phyloP scores from a whole-genome alignment of 2,888 invertebrate species.

The Drepana falcataria region DNA sequence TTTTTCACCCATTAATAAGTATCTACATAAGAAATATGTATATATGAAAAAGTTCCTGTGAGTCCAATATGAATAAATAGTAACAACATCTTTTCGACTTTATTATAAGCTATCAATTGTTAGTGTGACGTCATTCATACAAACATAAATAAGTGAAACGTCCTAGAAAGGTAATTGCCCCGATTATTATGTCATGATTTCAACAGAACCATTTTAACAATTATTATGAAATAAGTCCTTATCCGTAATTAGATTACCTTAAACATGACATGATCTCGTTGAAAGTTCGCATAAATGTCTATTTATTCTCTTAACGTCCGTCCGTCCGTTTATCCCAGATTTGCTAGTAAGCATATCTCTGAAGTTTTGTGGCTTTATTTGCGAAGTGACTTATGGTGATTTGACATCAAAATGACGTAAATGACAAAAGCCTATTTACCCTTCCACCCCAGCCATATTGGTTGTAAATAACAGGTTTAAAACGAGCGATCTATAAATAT shows the following conservation, averaged over 20 bases:
- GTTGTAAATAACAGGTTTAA: background rate
- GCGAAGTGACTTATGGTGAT: background rate
- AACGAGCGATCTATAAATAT: background rate
- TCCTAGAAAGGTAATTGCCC: too few species aligned
- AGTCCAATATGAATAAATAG: too few species aligned
- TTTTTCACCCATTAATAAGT: too few species aligned
- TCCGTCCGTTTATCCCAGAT: background rate
- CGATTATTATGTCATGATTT: background rate
- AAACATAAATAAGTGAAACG: too few species aligned
- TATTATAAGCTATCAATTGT: too few species aligned
- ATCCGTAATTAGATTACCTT: conserved; percentile 18
- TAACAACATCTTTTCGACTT: too few species aligned
- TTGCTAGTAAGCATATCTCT: background rate
- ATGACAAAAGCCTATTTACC: background rate
- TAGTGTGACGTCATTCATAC: too few species aligned
- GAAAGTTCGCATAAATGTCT: conserved; percentile 24
- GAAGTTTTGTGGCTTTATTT: background rate
- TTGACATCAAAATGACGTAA: background rate
- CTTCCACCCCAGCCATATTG: background rate
- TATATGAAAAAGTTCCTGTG: too few species aligned
- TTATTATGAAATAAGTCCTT: too few species aligned
- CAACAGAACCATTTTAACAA: background rate
- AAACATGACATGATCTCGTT: conserved; percentile 39
- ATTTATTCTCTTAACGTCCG: background rate
- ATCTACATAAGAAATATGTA: too few species aligned